Evolutionary conservation across 1,140 invertebrate species (phyloP).

Genomic region (Microplitis mediator): DNA sequence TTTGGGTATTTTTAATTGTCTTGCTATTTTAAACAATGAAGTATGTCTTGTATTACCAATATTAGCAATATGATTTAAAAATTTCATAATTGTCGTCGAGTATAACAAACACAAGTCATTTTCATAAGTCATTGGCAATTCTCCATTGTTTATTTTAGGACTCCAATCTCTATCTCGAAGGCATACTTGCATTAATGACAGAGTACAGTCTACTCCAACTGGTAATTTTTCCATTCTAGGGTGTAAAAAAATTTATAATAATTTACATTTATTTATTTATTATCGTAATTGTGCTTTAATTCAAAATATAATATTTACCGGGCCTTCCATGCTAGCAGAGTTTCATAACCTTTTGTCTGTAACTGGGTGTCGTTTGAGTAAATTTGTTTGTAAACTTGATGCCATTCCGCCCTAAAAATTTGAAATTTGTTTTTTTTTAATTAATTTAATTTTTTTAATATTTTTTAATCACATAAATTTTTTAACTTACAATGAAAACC

Average conservation of each 20-base stretch:
- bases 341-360: constrained; percentile 61
- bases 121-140: constrained; percentile 53
- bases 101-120: constrained; percentile 66
- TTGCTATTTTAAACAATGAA: constrained; percentile 66
- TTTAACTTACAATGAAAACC: constrained; percentile 51
- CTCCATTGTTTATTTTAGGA: constrained; percentile 41
- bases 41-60: constrained; percentile 60
- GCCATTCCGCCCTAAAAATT: constrained; percentile 65
- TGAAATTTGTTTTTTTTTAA: constrained; percentile 4
- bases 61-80: constrained; percentile 68
- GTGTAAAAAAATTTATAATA: constrained; percentile 6
- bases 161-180: constrained; percentile 55
- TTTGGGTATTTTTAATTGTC: constrained; percentile 66
- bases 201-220: constrained; percentile 71
- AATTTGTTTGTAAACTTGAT: constrained; percentile 63
- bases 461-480: not conserved
- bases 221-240: constrained; percentile 68
- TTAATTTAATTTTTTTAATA: not conserved
- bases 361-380: constrained; percentile 57
- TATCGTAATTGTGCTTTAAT: constrained; percentile 9
- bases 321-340: constrained; percentile 68
- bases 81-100: constrained; percentile 68
- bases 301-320: constrained; percentile 43
- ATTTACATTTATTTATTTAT: not conserved
- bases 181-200: constrained; percentile 68